Conservation (phyloP, 37 sponge, comb jelly and placozoan species). For the Corticium candelabrum region DNA sequence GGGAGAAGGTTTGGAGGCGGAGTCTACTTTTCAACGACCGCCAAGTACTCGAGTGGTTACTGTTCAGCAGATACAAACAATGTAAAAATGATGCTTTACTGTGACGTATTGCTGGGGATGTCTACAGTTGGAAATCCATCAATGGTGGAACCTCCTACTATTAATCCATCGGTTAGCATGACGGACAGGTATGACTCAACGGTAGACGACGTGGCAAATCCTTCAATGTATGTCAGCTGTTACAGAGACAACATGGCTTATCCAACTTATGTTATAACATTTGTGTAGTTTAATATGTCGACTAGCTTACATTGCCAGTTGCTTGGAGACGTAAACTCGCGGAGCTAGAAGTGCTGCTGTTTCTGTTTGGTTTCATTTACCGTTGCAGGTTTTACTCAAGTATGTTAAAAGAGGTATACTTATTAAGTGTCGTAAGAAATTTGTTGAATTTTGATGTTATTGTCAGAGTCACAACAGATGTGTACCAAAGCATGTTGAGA, state of each 20-base stretch:
- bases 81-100: not conserved
- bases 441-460: too few relatives aligned
- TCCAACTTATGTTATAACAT: not conserved
- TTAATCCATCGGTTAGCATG: not conserved
- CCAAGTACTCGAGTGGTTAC: not conserved
- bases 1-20: not conserved
- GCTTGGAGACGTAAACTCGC: not conserved
- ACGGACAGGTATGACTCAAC: not conserved
- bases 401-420: too few relatives aligned
- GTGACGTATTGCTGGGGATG: not conserved
- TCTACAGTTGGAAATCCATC: not conserved
- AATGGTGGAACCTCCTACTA: not conserved
- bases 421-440: too few relatives aligned
- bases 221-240: not conserved
- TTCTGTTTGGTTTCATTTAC: not conserved
- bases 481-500: too few relatives aligned
- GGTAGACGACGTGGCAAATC: conserved; percentile 6
- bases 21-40: not conserved
- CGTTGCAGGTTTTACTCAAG: too few relatives aligned
- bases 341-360: not conserved
- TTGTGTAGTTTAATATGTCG: not conserved
- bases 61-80: not conserved
- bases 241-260: not conserved
- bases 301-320: not conserved
- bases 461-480: too few relatives aligned